These are phyloP conservation scores for Salvelinus sp. DNA, from an alignment of 2,113 vertebrate genomes.

Conservation along the genomic window DNA sequence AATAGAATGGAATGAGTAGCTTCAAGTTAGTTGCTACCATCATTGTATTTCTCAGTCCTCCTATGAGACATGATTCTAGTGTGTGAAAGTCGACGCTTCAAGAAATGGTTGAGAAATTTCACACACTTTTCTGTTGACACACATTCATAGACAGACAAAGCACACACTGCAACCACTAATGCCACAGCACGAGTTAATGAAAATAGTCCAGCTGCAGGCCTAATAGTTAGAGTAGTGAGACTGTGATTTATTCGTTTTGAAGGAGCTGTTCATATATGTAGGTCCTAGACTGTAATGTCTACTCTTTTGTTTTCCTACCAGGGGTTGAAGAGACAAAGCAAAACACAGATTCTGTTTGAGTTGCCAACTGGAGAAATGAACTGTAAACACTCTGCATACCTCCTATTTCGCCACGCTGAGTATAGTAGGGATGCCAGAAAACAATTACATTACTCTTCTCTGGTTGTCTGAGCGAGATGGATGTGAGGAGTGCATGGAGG, in stretches of 20 bases:
- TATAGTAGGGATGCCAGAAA: constrained; percentile 51
- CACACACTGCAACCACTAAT: constrained; percentile 2
- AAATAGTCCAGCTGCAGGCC: not conserved
- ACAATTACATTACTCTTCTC: constrained; percentile 58
- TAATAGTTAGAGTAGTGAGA: not conserved
- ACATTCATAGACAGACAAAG: constrained; percentile 12
- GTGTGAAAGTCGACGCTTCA: not conserved
- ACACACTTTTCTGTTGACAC: constrained; percentile 7
- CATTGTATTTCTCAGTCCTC: not conserved
- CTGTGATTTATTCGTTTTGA: constrained; percentile 22
- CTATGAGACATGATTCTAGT: not conserved
- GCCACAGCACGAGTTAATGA: constrained; percentile 1
- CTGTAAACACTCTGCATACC: constrained; percentile 45
- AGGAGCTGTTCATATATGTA: constrained; percentile 8
- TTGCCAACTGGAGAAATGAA: constrained; percentile 52
- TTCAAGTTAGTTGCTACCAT: not conserved
- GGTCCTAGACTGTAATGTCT: constrained; percentile 26
- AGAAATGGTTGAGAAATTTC: constrained; percentile 7
- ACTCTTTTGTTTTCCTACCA: constrained; percentile 37
- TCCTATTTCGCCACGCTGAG: constrained; percentile 45
- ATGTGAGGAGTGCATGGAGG: constrained; percentile 30
- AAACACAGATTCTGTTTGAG: constrained; percentile 41
- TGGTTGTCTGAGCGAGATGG: constrained; percentile 17
- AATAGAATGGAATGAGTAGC: not conserved
- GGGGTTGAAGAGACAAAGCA: constrained; percentile 31